phyloP scores from a whole-genome alignment of 2,113 vertebrate species.

The Lophura nycthemera region DNA sequence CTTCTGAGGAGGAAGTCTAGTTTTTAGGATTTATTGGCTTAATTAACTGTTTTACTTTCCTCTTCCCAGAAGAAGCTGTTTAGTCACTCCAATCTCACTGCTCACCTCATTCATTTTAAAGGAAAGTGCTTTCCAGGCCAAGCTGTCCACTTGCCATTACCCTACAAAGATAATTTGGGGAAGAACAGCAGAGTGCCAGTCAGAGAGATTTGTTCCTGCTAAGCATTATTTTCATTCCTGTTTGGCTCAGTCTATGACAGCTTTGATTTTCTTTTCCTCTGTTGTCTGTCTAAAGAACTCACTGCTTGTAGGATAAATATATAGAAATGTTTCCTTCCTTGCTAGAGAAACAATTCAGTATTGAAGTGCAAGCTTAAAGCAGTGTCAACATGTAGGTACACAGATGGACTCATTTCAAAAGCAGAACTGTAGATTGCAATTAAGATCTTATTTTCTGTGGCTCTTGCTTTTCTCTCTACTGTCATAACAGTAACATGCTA shows the following conservation, averaged over 20 bases:
- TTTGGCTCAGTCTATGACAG: neutral
- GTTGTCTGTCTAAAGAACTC: neutral
- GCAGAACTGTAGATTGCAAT: neutral
- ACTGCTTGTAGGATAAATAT: neutral
- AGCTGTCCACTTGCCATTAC: neutral
- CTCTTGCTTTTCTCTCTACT: neutral
- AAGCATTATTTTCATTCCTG: neutral
- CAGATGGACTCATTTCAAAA: neutral
- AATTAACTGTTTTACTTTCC: neutral
- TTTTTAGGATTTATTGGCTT: slow-evolving; percentile 13
- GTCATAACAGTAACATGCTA: neutral
- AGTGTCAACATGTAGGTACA: neutral
- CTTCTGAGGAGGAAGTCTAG: neutral
- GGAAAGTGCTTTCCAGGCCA: neutral
- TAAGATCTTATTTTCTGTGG: neutral
- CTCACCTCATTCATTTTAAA: neutral
- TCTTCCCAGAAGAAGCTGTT: neutral
- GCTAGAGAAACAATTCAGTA: neutral
- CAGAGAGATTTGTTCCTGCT: neutral
- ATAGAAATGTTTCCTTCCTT: neutral
- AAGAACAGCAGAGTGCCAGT: neutral
- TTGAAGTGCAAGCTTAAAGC: neutral
- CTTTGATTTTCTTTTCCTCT: slow-evolving; percentile 8
- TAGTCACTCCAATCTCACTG: neutral
- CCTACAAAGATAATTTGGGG: neutral